Evolutionary conservation across 2,113 vertebrate species (phyloP).

Genomic region (Indri indri): DNA sequence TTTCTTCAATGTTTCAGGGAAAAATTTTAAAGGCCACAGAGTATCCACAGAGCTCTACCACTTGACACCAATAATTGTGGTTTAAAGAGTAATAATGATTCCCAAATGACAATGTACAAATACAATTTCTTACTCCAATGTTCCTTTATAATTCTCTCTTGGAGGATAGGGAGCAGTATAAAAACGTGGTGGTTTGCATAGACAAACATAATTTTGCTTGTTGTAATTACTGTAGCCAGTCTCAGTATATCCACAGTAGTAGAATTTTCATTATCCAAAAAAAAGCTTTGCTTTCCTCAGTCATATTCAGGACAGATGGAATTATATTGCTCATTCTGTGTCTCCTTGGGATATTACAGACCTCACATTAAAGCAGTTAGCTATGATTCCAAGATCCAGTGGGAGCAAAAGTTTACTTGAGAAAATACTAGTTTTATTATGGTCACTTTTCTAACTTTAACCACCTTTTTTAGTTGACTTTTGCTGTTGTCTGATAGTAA

Average conservation of each 20-base stretch:
- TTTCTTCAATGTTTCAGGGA: not conserved
- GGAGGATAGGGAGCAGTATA: not conserved
- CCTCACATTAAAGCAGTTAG: not conserved
- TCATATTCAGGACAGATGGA: constrained; percentile 26
- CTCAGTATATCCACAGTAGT: not conserved
- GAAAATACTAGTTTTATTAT: constrained; percentile 52
- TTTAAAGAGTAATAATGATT: not conserved
- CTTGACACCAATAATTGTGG: not conserved
- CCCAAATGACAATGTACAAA: not conserved
- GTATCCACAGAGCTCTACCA: not conserved
- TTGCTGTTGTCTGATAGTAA: constrained; percentile 35
- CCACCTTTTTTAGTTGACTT: constrained; percentile 24
- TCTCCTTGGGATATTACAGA: not conserved
- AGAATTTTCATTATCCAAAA: not conserved
- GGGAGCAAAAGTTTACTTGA: constrained; percentile 38
- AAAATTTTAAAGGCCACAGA: constrained; percentile 1
- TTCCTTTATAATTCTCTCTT: constrained; percentile 16
- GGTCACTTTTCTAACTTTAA: constrained; percentile 50
- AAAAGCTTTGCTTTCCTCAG: not conserved
- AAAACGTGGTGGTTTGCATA: not conserved
- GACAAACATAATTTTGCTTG: constrained; percentile 40
- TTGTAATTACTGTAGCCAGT: constrained; percentile 16
- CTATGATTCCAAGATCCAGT: not conserved
- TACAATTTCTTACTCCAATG: constrained; percentile 49
- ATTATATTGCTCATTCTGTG: not conserved